Evolutionary conservation across 2,797 vertebrate genomes (phyloP), one percentile per base, ranked within the genome.

Genomic region (Pangasius larnaudii): DNA sequence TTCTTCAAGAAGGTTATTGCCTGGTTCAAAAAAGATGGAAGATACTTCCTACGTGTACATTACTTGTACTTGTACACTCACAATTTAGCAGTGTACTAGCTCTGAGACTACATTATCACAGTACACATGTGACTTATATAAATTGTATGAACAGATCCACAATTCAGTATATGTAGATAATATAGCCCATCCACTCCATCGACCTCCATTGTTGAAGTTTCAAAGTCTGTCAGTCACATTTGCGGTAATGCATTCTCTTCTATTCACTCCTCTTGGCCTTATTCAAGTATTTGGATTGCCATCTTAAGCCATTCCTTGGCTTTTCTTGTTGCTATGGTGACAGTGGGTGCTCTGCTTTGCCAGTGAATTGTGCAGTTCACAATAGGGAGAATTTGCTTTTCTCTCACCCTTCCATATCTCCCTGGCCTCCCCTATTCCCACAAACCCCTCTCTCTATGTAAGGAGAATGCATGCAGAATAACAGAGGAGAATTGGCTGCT

Each of bases 241-340:
- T 46, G 16, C 61, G 22, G 16, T 27, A 27, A 56, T 5, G 7
- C 51, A 49, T 85, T 84, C 51, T 78, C 13, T 46, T 86, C 59
- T 27, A 22, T 65, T 83, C 74, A 14, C 84, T 59, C 86, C 85
- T 33, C 67, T 42, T 87, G 22, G 65, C 51, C 90, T 91, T 92
- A 93, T 90, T 94, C 92, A 93, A 93, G 88, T 86, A 89, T 88
- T 92, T 82, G 84, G 53, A 84, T 89, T 88, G 89, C 78, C 88
- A 91, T 94, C 90, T 89, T 87, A 92, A 93, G 92, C 91, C 93
- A 91, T 92, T 88, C 81, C 65, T 80, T 69, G 79, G 85, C 71
- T 89, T 85, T 90, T 85, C 84, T 67, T 87, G 93, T 96, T 92
- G 81, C 94, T 91, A 95, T 95, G 93, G 94, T 89, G 93, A 96